phyloP scores from a whole-genome alignment of 1,140 invertebrate genomes.

The Drosophila nigromelanica region DNA sequence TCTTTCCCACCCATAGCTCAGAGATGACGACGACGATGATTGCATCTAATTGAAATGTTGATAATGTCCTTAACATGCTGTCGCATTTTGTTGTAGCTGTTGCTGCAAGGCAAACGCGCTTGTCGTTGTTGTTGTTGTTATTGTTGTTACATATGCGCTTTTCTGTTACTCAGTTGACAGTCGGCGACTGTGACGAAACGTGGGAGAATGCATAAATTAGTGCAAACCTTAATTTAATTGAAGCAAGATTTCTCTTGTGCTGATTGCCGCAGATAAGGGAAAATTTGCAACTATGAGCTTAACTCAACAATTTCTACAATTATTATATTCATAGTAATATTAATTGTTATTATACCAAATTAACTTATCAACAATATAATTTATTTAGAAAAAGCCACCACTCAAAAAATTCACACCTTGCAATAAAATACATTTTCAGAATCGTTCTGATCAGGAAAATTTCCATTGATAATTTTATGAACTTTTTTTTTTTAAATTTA shows the following conservation, averaged over 20 bases:
- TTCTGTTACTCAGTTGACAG: conserved; percentile 17
- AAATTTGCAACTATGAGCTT: background rate
- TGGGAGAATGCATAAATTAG: conserved; percentile 40
- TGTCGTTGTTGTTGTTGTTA: conserved; percentile 16
- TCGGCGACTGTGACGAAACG: conserved; percentile 19
- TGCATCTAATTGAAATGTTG: conserved; percentile 79
- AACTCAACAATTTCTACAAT: too few species aligned
- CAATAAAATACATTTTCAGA: too few species aligned
- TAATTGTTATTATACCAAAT: too few species aligned
- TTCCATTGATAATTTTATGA: too few species aligned
- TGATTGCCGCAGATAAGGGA: background rate
- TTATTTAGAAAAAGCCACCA: too few species aligned
- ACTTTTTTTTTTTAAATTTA: too few species aligned
- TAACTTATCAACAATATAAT: too few species aligned
- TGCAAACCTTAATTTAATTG: background rate
- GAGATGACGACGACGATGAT: conserved; percentile 52
- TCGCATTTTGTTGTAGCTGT: conserved; percentile 40
- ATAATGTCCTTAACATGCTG: conserved; percentile 75
- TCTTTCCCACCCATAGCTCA: background rate
- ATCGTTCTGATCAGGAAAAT: too few species aligned
- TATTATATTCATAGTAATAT: too few species aligned
- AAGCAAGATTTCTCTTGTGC: background rate
- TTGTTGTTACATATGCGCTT: conserved; percentile 50
- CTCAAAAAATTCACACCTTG: too few species aligned
- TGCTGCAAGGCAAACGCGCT: conserved; percentile 32